These are phyloP conservation scores for Mythimna loreyi DNA, from an alignment of 2,888 invertebrate species.

Conservation along the genomic window DNA sequence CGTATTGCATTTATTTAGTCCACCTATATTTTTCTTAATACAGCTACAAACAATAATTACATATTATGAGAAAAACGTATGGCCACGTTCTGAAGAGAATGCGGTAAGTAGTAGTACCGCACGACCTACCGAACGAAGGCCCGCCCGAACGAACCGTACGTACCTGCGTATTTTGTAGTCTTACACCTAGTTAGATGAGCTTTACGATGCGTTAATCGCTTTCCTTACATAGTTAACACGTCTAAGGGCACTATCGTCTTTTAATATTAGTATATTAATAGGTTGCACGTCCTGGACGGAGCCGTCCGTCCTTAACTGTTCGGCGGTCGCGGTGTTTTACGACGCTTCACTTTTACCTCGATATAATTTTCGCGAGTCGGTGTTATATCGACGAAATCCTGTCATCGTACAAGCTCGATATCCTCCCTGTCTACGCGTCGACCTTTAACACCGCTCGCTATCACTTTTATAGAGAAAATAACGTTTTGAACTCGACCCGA, in stretches of 20 bases:
- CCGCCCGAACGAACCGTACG: too few relatives aligned
- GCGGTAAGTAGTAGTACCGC: too few relatives aligned
- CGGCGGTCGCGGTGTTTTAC: constrained; percentile 44
- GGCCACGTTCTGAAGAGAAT: too few relatives aligned
- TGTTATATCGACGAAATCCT: constrained; percentile 18
- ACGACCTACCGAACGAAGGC: too few relatives aligned
- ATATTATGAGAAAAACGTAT: too few relatives aligned
- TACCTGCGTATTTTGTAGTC: too few relatives aligned
- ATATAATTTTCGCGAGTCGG: constrained; percentile 29
- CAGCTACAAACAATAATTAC: too few relatives aligned
- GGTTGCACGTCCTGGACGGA: constrained; percentile 12
- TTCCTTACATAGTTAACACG: background rate
- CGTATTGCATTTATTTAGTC: too few relatives aligned
- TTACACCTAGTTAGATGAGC: background rate
- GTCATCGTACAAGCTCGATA: constrained; percentile 32
- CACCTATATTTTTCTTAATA: too few relatives aligned
- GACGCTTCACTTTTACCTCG: constrained; percentile 41
- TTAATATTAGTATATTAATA: background rate
- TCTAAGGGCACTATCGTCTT: background rate
- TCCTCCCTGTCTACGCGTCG: constrained; percentile 38
- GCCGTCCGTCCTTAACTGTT: constrained; percentile 38
- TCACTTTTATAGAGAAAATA: constrained; percentile 27
- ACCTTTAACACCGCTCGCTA: constrained; percentile 13
- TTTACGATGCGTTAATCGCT: too few relatives aligned
- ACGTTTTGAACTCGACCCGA: constrained; percentile 42